These are phyloP conservation scores for Tipula helvola DNA, from an alignment of 2,888 invertebrate genomes.

Conservation along the genomic window DNA sequence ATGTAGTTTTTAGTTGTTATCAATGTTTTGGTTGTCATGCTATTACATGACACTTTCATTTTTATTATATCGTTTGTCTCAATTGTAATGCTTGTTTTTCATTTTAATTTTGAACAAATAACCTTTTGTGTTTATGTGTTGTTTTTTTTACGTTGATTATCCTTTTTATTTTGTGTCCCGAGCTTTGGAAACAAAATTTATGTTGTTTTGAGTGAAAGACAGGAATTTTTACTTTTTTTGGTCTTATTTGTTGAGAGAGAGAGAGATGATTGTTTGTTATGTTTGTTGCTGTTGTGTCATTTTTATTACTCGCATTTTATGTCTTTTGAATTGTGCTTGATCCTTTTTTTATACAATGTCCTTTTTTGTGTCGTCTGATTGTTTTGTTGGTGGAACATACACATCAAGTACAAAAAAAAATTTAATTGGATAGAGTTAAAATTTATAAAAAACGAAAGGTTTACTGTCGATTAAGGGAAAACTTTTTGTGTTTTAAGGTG, in stretches of 20 bases:
- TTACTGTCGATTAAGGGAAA: conserved; percentile 4
- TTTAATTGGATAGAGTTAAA: background rate
- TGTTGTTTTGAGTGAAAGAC: background rate
- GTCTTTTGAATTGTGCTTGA: background rate
- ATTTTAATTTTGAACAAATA: background rate
- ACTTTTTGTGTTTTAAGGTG: background rate
- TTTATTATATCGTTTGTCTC: background rate
- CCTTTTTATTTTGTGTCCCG: background rate
- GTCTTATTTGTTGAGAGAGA: background rate
- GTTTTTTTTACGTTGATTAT: background rate
- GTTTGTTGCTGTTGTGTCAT: background rate
- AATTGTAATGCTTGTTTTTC: background rate
- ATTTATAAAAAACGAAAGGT: background rate
- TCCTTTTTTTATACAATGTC: background rate
- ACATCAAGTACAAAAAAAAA: background rate
- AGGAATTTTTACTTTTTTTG: background rate
- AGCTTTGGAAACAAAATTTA: background rate
- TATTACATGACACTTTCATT: background rate
- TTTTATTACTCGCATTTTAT: background rate
- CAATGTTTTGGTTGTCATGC: background rate
- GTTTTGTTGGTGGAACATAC: background rate
- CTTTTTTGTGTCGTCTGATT: background rate
- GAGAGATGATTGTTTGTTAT: background rate
- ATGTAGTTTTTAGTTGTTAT: background rate
- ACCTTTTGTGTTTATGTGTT: background rate